Percentiles rank a stretch among this genome's conserved stretches.
phyloP scores from a whole-genome alignment of 2,888 invertebrate genomes.

The Eupithecia dodoneata region DNA sequence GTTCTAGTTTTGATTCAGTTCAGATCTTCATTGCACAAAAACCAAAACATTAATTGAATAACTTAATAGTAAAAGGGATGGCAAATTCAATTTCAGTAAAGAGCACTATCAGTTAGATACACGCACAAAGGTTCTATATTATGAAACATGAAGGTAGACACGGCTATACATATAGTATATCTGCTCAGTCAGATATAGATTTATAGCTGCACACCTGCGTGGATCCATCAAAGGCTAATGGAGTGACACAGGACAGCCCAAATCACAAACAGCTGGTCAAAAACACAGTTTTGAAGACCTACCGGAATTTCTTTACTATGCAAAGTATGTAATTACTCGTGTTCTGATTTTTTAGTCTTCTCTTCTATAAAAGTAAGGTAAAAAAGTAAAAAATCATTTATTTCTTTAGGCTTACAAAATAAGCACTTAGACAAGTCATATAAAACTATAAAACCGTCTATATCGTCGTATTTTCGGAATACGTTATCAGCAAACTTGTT shows the following conservation, averaged over 20 bases:
- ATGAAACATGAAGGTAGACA: neutral
- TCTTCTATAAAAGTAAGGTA: too few species aligned
- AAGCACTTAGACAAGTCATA: too few species aligned
- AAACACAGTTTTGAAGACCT: neutral
- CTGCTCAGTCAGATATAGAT: constrained; percentile 9
- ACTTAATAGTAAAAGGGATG: neutral
- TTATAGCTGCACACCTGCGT: neutral
- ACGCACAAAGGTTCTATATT: neutral
- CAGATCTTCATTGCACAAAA: neutral
- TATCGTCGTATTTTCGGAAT: too few species aligned
- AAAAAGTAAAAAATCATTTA: too few species aligned
- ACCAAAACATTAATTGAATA: neutral
- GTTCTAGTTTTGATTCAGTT: neutral
- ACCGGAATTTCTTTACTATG: neutral
- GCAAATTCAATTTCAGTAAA: neutral
- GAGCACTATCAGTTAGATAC: neutral
- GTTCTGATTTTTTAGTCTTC: neutral
- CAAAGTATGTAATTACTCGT: neutral
- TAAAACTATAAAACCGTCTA: too few species aligned
- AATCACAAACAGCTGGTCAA: constrained; percentile 5
- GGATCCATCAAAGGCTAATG: constrained; percentile 15
- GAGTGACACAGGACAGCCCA: constrained; percentile 9
- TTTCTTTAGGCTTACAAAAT: too few species aligned
- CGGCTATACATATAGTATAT: neutral
- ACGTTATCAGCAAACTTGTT: too few species aligned